These are phyloP conservation scores for Vireo altiloquus DNA, from an alignment of 2,113 vertebrate species.

Conservation along the genomic window DNA sequence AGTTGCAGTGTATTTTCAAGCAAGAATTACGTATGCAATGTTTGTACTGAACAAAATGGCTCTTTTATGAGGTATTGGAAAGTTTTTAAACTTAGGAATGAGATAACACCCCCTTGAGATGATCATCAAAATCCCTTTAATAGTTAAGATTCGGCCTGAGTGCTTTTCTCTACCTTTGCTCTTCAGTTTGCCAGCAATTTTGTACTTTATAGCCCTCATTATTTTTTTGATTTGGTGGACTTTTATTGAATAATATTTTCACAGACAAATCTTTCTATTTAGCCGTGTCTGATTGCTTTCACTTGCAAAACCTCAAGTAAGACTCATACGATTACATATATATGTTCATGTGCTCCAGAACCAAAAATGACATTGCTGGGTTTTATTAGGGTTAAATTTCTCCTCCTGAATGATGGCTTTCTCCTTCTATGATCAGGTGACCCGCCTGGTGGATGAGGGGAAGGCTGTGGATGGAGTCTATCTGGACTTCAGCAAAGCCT, in stretches of 20 bases:
- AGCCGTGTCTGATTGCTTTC: background rate
- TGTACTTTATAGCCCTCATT: background rate
- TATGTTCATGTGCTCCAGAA: background rate
- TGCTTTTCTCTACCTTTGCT: background rate
- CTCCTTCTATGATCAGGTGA: no score
- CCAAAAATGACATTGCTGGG: background rate
- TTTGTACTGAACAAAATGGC: background rate
- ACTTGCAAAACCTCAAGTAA: background rate
- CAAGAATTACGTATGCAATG: background rate
- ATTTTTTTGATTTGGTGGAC: background rate
- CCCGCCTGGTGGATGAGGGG: no score
- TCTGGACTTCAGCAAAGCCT: no score
- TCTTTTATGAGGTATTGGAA: background rate
- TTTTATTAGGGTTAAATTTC: background rate
- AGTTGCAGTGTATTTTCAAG: background rate
- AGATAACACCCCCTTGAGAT: background rate
- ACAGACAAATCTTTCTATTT: background rate
- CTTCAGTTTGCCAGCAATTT: background rate
- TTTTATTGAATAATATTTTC: background rate
- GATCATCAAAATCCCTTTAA: constrained; percentile 2
- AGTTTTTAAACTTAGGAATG: background rate
- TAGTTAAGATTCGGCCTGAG: background rate
- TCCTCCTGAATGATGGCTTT: background rate
- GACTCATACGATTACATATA: accelerated
- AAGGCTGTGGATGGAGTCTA: no score